These are phyloP conservation scores for Cryptotermes secundus DNA, from an alignment of 1,140 invertebrate genomes.

Conservation along the genomic window DNA sequence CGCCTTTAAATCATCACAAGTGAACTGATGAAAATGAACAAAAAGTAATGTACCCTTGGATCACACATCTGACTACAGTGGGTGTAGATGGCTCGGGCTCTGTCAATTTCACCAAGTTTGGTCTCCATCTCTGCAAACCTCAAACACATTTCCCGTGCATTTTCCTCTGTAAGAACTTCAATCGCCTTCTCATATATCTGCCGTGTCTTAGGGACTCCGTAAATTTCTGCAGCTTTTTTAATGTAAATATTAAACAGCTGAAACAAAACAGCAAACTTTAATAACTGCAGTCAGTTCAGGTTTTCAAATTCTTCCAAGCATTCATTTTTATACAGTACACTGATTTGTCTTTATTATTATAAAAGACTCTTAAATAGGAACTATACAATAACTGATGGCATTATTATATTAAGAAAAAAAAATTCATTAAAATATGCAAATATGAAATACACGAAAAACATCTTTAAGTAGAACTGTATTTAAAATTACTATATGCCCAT, in stretches of 20 bases:
- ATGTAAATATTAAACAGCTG: slow-evolving; percentile 98
- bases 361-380: too few relatives aligned
- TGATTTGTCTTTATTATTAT: too few relatives aligned
- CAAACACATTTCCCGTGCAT: slow-evolving; percentile 94
- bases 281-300: neutral
- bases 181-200: slow-evolving; percentile 99
- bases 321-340: too few relatives aligned
- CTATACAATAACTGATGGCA: too few relatives aligned
- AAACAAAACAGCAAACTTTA: slow-evolving; percentile 38
- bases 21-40: neutral
- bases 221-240: slow-evolving; percentile 96
- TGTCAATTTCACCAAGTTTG: slow-evolving; percentile 96
- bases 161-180: slow-evolving; percentile 86
- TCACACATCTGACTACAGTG: slow-evolving; percentile 99
- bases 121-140: slow-evolving; percentile 97
- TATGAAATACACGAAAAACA: too few relatives aligned
- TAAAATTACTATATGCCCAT: too few relatives aligned
- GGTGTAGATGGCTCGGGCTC: slow-evolving; percentile 94
- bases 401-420: too few relatives aligned
- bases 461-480: too few relatives aligned
- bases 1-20: slow-evolving; percentile 9
- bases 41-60: slow-evolving; percentile 68
- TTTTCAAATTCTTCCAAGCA: too few relatives aligned
- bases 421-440: too few relatives aligned
- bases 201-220: slow-evolving; percentile 93